A percentile compares a stretch with the other conserved stretches of the same genome.
Evolutionary conservation across 2,113 vertebrate genomes (phyloP).

Genomic region (Oriolus oriolus): DNA sequence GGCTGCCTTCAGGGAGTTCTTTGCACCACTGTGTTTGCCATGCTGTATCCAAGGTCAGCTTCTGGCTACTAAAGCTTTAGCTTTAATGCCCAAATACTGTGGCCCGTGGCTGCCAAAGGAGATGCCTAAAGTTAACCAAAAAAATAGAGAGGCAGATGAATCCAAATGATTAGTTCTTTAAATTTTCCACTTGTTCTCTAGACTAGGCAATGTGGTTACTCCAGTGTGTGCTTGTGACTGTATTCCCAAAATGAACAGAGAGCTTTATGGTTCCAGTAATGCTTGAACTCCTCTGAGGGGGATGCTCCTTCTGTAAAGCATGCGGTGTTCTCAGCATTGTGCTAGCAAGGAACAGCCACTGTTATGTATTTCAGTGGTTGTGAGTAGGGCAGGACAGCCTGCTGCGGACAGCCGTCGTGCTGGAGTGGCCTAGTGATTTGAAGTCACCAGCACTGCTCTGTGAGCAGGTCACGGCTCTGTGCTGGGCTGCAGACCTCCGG

Average conservation of each 20-base stretch:
- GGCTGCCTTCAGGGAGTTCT: neutral
- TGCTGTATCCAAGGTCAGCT: accelerated
- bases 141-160: neutral
- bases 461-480: neutral
- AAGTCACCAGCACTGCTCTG: neutral
- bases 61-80: neutral
- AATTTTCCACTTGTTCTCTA: neutral
- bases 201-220: neutral
- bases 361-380: neutral
- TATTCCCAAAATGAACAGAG: neutral
- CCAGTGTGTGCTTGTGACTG: neutral
- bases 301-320: neutral
- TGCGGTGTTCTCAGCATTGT: neutral
- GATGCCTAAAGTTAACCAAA: neutral
- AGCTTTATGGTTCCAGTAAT: neutral
- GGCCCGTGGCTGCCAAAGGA: accelerated
- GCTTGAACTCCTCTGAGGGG: neutral
- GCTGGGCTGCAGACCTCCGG: neutral
- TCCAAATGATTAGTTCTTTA: neutral
- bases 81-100: neutral
- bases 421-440: neutral
- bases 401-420: neutral
- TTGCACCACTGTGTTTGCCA: neutral
- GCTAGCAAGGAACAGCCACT: neutral
- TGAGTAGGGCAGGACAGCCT: neutral